Evolutionary conservation across 2,888 invertebrate species (phyloP).

Genomic region (Brenthis hecate): DNA sequence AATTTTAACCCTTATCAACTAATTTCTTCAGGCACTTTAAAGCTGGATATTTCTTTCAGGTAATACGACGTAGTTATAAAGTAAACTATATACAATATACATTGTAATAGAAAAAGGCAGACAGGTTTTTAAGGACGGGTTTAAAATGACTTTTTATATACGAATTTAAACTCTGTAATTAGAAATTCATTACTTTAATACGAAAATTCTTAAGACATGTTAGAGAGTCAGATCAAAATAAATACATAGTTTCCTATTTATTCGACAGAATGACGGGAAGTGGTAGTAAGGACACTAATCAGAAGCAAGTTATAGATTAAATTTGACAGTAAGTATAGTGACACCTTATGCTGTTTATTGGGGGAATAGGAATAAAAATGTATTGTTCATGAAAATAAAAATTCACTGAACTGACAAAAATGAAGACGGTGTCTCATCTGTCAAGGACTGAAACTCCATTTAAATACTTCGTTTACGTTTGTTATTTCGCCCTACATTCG

Average conservation of each 20-base stretch:
- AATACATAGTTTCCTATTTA: no score
- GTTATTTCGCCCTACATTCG: conserved; percentile 28
- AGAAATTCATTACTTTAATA: neutral
- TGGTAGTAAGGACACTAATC: no score
- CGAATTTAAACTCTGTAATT: neutral
- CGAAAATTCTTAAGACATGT: neutral
- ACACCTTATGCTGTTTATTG: neutral
- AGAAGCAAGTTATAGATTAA: no score
- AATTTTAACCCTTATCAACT: no score
- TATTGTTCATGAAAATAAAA: conserved; percentile 1
- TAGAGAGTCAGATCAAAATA: neutral
- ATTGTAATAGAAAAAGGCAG: no score
- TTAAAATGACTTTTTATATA: no score
- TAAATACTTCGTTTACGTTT: conserved; percentile 7
- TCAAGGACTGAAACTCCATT: conserved; percentile 1
- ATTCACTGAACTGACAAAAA: conserved; percentile 5
- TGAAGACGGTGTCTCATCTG: neutral
- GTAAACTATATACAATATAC: no score
- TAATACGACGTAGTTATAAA: no score
- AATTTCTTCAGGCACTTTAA: no score
- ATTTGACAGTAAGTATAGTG: neutral
- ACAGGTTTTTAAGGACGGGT: no score
- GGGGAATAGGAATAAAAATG: neutral
- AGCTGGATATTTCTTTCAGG: no score
- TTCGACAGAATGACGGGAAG: no score